These are phyloP conservation scores for Panzeria rudis DNA, from an alignment of 2,888 invertebrate species.

Conservation along the genomic window DNA sequence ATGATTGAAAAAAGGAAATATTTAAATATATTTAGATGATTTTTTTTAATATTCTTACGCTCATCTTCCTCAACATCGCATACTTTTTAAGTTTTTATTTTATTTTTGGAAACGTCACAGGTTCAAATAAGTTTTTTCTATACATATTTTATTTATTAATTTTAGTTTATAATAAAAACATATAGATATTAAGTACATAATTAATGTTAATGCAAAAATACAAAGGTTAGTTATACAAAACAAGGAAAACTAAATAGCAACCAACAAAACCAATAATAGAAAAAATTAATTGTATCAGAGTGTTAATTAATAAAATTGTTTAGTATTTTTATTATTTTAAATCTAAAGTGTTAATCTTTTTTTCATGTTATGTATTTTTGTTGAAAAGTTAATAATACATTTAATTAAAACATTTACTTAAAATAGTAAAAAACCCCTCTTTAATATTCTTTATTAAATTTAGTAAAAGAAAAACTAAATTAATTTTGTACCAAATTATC, in stretches of 20 bases:
- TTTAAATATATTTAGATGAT: constrained; percentile 62
- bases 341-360: not conserved
- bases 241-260: constrained; percentile 34
- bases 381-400: not conserved
- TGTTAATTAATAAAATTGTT: constrained; percentile 37
- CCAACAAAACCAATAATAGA: constrained; percentile 55
- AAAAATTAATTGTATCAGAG: constrained; percentile 30
- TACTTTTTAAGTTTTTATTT: constrained; percentile 68
- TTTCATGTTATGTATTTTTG: not conserved
- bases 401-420: constrained; percentile 2
- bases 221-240: constrained; percentile 46
- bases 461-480: constrained; percentile 9
- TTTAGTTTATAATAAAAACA: constrained; percentile 56
- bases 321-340: constrained; percentile 27
- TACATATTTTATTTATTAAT: constrained; percentile 35
- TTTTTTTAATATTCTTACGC: constrained; percentile 73
- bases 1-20: constrained; percentile 40
- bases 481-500: constrained; percentile 35
- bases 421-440: constrained; percentile 25
- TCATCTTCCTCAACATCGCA: constrained; percentile 77
- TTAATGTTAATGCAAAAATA: constrained; percentile 45
- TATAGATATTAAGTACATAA: constrained; percentile 39
- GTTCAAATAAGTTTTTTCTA: constrained; percentile 77
- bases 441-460: constrained; percentile 4
- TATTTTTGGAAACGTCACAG: constrained; percentile 79